Conservation (phyloP, 2,888 invertebrate genomes). For the Protophormia terraenovae region DNA sequence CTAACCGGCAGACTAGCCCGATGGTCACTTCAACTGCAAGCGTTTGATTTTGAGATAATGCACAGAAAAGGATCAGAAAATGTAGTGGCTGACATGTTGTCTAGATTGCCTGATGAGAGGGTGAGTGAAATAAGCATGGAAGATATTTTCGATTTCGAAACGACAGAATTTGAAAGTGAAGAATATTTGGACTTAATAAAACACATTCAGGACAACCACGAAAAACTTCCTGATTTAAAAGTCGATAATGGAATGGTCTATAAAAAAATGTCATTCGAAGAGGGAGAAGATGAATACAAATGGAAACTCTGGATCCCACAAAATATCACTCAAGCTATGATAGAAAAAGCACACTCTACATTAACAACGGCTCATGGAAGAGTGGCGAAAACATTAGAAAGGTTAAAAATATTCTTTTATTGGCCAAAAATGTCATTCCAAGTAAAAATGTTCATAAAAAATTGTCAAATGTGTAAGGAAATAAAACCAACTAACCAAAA, state of each 20-base stretch:
- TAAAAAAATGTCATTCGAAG: neutral
- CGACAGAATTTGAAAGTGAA: conserved; percentile 9
- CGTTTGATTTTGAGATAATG: conserved; percentile 33
- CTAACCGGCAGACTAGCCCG: conserved; percentile 20
- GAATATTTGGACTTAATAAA: conserved; percentile 5
- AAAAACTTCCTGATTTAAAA: conserved; percentile 66
- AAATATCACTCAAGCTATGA: neutral
- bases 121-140: conserved; percentile 1
- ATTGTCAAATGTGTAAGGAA: conserved; percentile 37
- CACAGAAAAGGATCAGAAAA: conserved; percentile 37
- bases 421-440: conserved; percentile 37
- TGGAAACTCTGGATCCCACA: conserved; percentile 32
- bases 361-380: conserved; percentile 8
- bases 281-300: neutral
- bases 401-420: conserved; percentile 14
- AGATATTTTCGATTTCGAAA: neutral
- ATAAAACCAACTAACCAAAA: neutral
- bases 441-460: conserved; percentile 1
- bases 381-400: conserved; percentile 1
- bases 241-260: conserved; percentile 1
- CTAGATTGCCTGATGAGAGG: neutral
- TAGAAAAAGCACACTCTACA: conserved; percentile 7
- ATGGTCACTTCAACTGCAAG: conserved; percentile 36
- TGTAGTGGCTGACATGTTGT: conserved; percentile 26
- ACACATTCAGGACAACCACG: neutral